Percentiles rank a stretch among this genome's conserved stretches.
phyloP scores from a whole-genome alignment of 2,113 vertebrate species.

The Litocranius walleri region DNA sequence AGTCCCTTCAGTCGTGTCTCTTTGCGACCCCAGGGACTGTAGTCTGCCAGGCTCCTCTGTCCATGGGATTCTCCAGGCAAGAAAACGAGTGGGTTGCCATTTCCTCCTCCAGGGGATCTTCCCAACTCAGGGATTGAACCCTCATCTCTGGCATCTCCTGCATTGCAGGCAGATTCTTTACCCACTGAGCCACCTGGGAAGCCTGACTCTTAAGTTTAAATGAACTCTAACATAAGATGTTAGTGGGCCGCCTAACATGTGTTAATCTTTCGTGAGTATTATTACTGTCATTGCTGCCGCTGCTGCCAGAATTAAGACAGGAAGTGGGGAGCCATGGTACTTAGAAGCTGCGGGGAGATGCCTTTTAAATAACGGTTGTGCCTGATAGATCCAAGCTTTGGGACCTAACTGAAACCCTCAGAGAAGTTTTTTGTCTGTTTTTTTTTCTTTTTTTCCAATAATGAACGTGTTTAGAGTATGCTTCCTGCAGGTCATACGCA shows the following conservation, averaged over 20 bases:
- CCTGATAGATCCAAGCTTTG: background rate
- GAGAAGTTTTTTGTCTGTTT: background rate
- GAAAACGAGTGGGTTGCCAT: background rate
- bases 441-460: background rate
- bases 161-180: background rate
- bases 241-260: background rate
- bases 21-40: background rate
- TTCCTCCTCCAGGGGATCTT: background rate
- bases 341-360: background rate
- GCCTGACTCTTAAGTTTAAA: background rate
- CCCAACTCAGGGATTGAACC: background rate
- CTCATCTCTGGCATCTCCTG: background rate
- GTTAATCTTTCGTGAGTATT: rapidly evolving
- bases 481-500: rapidly evolving
- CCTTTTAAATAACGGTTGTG: background rate
- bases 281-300: background rate
- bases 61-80: background rate
- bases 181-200: background rate
- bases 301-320: background rate
- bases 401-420: rapidly evolving
- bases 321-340: background rate
- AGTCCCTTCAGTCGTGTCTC: background rate
- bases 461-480: background rate
- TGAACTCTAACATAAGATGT: background rate
- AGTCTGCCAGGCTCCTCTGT: background rate